A percentile compares a stretch with the other conserved stretches of the same genome.
Conservation (phyloP, 1,140 invertebrate genomes). For the Lepidurus packardi region DNA sequence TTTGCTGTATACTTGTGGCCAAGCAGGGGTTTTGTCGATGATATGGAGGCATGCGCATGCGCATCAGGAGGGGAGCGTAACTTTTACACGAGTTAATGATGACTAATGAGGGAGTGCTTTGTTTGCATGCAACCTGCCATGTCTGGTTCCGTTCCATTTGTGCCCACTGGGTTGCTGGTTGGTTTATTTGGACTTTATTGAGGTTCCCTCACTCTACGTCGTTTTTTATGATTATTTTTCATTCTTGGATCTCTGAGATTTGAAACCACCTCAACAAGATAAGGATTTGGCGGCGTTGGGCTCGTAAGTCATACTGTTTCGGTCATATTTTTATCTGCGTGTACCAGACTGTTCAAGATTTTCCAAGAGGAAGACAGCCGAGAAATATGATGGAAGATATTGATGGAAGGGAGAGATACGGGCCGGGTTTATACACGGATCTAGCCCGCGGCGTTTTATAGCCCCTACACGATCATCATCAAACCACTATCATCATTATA, state of each 20-base stretch:
- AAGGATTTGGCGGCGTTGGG: neutral
- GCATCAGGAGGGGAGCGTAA: neutral
- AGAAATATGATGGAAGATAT: constrained; percentile 15
- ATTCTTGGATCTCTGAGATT: neutral
- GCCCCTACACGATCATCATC: constrained; percentile 20
- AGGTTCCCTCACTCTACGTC: neutral
- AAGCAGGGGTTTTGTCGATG: neutral
- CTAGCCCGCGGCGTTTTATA: neutral
- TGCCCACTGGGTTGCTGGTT: neutral
- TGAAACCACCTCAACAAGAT: neutral
- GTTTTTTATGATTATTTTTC: neutral
- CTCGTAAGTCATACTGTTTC: neutral
- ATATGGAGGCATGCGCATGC: neutral
- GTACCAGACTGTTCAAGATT: neutral
- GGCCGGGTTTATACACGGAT: constrained; percentile 7
- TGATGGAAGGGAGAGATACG: constrained; percentile 11
- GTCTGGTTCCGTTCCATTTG: constrained; percentile 18
- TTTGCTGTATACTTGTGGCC: neutral
- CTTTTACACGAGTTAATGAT: neutral
- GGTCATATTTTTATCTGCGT: neutral
- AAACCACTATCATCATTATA: constrained; percentile 22
- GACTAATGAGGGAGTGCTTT: constrained; percentile 21
- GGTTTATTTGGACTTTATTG: neutral
- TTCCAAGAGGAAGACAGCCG: neutral
- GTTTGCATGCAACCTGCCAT: constrained; percentile 21